Conservation (phyloP, 2,797 vertebrate genomes). For the Macrochelys suwanniensis region DNA sequence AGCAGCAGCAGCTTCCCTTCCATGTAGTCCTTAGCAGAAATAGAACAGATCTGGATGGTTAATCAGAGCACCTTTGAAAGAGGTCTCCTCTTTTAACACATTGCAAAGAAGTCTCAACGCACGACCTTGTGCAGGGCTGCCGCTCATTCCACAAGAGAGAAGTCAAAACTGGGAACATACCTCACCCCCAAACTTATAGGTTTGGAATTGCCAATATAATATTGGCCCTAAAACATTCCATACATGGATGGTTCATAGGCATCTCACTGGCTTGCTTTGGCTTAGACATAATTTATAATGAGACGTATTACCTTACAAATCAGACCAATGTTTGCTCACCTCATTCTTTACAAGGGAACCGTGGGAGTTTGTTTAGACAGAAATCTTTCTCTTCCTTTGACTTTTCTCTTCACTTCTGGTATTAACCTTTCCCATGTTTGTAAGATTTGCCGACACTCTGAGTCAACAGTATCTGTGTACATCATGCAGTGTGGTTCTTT, state of each 20-base stretch:
- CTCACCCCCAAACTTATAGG: neutral
- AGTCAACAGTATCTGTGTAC: neutral
- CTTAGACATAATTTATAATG: neutral
- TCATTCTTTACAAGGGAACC: neutral
- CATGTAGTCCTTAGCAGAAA: neutral
- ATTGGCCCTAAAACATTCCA: neutral
- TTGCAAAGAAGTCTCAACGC: accelerated
- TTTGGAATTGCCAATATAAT: neutral
- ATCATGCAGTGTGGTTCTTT: neutral
- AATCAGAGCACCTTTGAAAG: neutral
- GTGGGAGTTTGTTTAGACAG: neutral
- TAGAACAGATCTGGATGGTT: neutral
- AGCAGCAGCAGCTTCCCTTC: neutral
- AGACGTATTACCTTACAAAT: neutral
- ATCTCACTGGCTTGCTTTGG: neutral
- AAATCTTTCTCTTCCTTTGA: neutral
- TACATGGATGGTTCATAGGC: neutral
- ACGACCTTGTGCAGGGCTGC: neutral
- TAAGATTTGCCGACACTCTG: neutral
- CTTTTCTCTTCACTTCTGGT: neutral
- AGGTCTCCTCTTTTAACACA: neutral
- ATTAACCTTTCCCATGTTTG: neutral
- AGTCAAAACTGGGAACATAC: neutral
- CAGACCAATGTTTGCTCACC: neutral
- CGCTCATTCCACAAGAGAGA: neutral